phyloP scores from a whole-genome alignment of 35 echinoderm and acorn worm species.

The Acanthaster planci region DNA sequence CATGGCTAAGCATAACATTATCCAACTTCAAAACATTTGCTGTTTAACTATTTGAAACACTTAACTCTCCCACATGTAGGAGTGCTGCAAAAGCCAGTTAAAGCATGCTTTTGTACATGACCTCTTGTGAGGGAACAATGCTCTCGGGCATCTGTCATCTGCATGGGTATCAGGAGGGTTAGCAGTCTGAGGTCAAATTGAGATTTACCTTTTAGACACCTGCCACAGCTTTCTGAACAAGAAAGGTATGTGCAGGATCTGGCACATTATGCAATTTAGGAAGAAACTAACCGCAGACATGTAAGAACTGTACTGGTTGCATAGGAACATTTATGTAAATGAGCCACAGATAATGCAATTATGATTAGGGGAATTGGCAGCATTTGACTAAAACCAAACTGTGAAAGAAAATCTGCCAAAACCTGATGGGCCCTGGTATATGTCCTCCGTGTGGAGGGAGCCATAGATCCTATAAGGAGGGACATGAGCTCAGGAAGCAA shows the following conservation, averaged over 20 bases:
- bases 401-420: not conserved
- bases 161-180: too few species aligned
- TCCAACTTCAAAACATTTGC: too few species aligned
- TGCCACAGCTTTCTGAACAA: not conserved
- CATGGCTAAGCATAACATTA: too few species aligned
- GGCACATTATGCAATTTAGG: not conserved
- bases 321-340: not conserved
- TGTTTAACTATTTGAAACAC: too few species aligned
- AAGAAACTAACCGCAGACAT: not conserved
- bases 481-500: not conserved
- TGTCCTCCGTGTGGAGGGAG: not conserved
- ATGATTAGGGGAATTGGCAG: not conserved
- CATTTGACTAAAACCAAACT: not conserved
- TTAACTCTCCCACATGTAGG: too few species aligned
- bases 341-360: not conserved
- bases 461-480: not conserved
- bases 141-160: too few species aligned
- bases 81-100: too few species aligned
- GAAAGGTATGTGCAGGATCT: not conserved
- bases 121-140: too few species aligned
- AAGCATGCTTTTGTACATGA: too few species aligned
- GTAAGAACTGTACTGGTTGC: not conserved
- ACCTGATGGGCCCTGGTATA: not conserved
- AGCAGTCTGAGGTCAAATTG: not conserved
- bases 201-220: not conserved